Evolutionary conservation across 2,888 invertebrate species (phyloP).

Genomic region (Erynnis tages): DNA sequence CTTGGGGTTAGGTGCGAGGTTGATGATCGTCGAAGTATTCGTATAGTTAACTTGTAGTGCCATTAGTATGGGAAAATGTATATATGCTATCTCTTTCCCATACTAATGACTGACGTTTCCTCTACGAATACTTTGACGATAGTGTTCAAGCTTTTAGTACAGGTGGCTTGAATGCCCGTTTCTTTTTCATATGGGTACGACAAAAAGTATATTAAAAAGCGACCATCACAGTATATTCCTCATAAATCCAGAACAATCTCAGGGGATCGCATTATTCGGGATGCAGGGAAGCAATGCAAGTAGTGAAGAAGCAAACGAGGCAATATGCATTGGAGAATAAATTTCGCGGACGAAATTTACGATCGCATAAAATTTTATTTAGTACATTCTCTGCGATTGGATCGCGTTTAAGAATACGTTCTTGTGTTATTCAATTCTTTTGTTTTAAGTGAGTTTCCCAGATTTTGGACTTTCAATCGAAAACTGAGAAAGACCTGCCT

Average conservation of each 20-base stretch:
- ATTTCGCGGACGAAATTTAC: conserved; percentile 23
- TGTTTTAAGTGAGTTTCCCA: conserved; percentile 7
- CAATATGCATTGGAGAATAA: conserved; percentile 20
- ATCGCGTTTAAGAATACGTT: conserved; percentile 13
- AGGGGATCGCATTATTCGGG: conserved; percentile 10
- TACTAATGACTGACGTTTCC: no score
- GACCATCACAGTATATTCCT: conserved; percentile 6
- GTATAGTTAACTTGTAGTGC: no score
- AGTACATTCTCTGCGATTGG: conserved; percentile 16
- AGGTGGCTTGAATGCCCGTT: no score
- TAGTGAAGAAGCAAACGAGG: conserved; percentile 13
- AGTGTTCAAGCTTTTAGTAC: no score
- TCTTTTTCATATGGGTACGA: no score
- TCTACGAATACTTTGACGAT: no score
- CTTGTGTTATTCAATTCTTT: conserved; percentile 16
- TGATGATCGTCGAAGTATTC: no score
- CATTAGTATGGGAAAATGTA: no score
- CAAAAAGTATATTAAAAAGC: conserved; percentile 3
- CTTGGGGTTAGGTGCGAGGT: no score
- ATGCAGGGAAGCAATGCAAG: conserved; percentile 21
- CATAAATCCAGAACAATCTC: conserved; percentile 10
- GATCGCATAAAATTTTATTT: conserved; percentile 25
- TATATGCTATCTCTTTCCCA: no score
- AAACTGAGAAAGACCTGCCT: no score
- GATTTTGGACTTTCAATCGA: neutral